Conservation (phyloP, 2,113 vertebrate genomes). For the Scolopax mira region DNA sequence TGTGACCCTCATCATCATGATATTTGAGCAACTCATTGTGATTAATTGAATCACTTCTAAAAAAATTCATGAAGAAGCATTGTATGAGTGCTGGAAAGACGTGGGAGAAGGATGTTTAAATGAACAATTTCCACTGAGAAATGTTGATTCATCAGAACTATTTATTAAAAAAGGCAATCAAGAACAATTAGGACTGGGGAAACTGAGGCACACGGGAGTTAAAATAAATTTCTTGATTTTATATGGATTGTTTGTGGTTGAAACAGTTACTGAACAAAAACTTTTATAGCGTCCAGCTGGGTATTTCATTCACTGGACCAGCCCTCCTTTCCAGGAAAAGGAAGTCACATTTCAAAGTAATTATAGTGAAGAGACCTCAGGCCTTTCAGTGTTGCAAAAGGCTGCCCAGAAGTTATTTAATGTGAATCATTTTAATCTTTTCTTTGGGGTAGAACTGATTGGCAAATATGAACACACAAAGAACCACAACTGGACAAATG, state of each 20-base stretch:
- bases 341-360: slow-evolving; percentile 66
- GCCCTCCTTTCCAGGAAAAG: slow-evolving; percentile 58
- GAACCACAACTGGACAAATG: background rate
- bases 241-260: background rate
- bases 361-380: slow-evolving; percentile 31
- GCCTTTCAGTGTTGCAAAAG: slow-evolving; percentile 2
- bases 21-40: background rate
- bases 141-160: background rate
- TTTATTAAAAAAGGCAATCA: background rate
- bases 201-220: slow-evolving; percentile 43
- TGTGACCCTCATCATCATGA: background rate
- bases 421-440: background rate
- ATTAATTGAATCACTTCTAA: background rate
- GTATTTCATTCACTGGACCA: slow-evolving; percentile 37
- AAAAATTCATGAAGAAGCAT: background rate
- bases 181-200: slow-evolving; percentile 9
- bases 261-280: slow-evolving; percentile 22
- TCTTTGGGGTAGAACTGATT: background rate
- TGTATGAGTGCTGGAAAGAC: background rate
- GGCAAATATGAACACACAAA: background rate
- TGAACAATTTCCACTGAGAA: background rate
- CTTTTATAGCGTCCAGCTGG: slow-evolving; percentile 37
- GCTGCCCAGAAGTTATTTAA: slow-evolving; percentile 19
- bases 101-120: background rate
- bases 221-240: slow-evolving; percentile 2